These are phyloP conservation scores for Drosophila austrosaltans DNA, from an alignment of 2,888 invertebrate genomes.

Conservation along the genomic window DNA sequence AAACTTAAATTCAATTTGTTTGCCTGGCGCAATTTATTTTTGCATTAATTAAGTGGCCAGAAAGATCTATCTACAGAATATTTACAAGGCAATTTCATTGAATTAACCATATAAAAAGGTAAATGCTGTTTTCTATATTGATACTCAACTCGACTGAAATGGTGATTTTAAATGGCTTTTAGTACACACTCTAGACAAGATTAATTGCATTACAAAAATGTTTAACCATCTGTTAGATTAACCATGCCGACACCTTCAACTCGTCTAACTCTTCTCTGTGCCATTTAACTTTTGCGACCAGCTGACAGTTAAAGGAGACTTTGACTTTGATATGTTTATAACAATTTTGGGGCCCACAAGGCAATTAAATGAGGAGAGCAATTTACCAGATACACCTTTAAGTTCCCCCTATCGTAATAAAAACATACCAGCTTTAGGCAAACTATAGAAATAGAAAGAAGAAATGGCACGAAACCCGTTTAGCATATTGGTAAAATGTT, in stretches of 20 bases:
- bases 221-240: constrained; percentile 32
- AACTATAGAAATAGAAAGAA: constrained; percentile 73
- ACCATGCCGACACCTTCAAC: constrained; percentile 18
- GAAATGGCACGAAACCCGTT: constrained; percentile 58
- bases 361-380: constrained; percentile 69
- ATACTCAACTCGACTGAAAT: constrained; percentile 7
- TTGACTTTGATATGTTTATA: constrained; percentile 78
- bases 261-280: constrained; percentile 28
- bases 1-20: background rate
- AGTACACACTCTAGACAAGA: constrained; percentile 1
- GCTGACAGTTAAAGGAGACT: constrained; percentile 65
- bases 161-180: constrained; percentile 4
- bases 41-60: constrained; percentile 55
- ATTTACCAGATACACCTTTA: constrained; percentile 73
- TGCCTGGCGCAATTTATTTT: constrained; percentile 21
- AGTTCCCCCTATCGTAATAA: constrained; percentile 49
- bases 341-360: constrained; percentile 65
- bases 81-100: constrained; percentile 6
- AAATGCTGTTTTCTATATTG: constrained; percentile 10
- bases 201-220: constrained; percentile 39
- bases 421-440: constrained; percentile 43
- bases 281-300: constrained; percentile 69
- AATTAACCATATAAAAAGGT: constrained; percentile 18
- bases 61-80: constrained; percentile 24
- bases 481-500: constrained; percentile 72